Base-by-base conservation (phyloP, 2,888 invertebrate genomes). In the Hyalella azteca region DNA sequence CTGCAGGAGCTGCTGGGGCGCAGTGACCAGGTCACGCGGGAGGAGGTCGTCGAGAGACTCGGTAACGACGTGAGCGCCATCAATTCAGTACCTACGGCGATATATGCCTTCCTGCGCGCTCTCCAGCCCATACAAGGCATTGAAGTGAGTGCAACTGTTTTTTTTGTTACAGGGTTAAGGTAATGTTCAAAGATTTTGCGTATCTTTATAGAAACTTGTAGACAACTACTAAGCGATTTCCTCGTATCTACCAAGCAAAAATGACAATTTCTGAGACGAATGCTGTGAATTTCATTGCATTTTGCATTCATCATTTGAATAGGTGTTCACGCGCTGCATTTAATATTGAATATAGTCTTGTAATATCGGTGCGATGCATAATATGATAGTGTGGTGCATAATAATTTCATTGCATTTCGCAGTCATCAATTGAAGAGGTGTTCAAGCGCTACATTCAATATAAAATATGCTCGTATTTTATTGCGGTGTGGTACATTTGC, bases 1-100 rank as follows among this genome's bases (percentile, higher is more conserved):
- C 88, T 92, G 15, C 89, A 90, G 86, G 86, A 89, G 73, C 88
- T 91, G 78, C 87, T 92, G 77, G 86, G 86, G 0, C 88, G 88
- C 59, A 87, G 89, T 11, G 87, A 86, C 11, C 86, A 88, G 36
- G 88, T 88, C 26, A 87, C 88, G 2, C 88, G 89, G 77, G 89
- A 89, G 66, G 89, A 90, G 78, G 89, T 93, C 19, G 88, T 90
- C 73, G 87, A 89, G 41, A 86, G 87, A 54, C 86, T 92, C 85
- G 93, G 93, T 4, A 91, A 91, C 86, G 89, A 89, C 81, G 89
- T 92, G 5, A 88, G 90, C 59, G 93, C 93, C 1, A 86, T 92
- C n/a, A 89, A 90, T 84, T 93, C 93, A 0, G 93, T 93, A 11
- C 92, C 93, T 3, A 92, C 93, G 32, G 93, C 93, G 26, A 90